These are phyloP conservation scores for Burhinus oedicnemus DNA, from an alignment of 2,113 vertebrate species.

Conservation along the genomic window DNA sequence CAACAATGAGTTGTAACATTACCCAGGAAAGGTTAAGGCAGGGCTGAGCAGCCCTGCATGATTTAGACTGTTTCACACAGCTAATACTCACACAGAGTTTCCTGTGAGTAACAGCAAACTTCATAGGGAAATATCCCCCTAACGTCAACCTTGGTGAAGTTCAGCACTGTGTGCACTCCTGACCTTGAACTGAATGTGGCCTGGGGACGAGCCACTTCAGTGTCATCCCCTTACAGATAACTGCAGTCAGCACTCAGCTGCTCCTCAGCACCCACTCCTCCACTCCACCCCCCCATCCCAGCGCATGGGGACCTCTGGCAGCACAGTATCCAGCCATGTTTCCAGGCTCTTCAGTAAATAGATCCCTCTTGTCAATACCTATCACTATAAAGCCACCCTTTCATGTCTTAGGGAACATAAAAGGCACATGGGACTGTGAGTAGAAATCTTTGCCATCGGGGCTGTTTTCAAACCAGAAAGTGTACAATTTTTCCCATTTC, in stretches of 20 bases:
- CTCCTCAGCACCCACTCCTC: neutral
- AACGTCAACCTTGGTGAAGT: rapidly evolving
- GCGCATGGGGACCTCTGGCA: rapidly evolving
- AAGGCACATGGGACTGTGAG: neutral
- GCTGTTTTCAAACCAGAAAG: neutral
- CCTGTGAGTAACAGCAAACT: neutral
- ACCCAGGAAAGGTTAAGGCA: neutral
- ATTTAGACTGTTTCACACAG: neutral
- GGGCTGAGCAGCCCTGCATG: neutral
- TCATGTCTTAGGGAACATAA: neutral
- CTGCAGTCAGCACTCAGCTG: neutral
- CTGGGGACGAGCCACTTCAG: rapidly evolving
- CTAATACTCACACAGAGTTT: neutral
- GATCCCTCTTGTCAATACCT: neutral
- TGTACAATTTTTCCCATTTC: neutral
- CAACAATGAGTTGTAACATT: neutral
- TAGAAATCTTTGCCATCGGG: neutral
- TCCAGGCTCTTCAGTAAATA: neutral
- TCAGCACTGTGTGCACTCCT: neutral
- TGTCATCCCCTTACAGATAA: neutral
- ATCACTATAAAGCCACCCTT: neutral
- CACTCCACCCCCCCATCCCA: too few species aligned
- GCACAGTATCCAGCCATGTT: rapidly evolving
- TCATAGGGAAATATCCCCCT: neutral
- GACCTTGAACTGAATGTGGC: rapidly evolving